Conservation (phyloP, 2,888 invertebrate species). For the Brachyptera putata region DNA sequence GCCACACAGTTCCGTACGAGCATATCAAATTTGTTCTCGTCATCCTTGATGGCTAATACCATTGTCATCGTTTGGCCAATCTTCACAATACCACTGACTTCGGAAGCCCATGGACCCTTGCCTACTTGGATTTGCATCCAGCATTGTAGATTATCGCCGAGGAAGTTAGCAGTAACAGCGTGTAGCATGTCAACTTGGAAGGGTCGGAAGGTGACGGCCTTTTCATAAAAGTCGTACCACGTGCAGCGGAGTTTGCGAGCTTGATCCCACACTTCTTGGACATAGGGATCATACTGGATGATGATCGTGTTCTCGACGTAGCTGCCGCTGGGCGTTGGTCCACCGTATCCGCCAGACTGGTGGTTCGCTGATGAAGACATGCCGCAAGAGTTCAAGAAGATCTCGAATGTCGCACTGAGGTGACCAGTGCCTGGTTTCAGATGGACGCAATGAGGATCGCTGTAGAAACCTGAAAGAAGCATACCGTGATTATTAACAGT, state of each 20-base stretch:
- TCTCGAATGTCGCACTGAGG: slow-evolving; percentile 87
- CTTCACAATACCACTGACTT: slow-evolving; percentile 92
- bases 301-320: slow-evolving; percentile 94
- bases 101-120: slow-evolving; percentile 95
- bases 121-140: slow-evolving; percentile 98
- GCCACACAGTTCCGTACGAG: slow-evolving; percentile 90
- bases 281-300: slow-evolving; percentile 91
- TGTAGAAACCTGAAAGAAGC: slow-evolving; percentile 65
- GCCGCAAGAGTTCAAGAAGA: slow-evolving; percentile 88
- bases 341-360: slow-evolving; percentile 76
- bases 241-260: slow-evolving; percentile 88
- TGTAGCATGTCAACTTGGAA: slow-evolving; percentile 91
- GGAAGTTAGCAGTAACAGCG: slow-evolving; percentile 91
- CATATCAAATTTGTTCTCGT: slow-evolving; percentile 95
- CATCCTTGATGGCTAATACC: slow-evolving; percentile 93
- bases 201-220: slow-evolving; percentile 89
- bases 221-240: slow-evolving; percentile 95
- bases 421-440: slow-evolving; percentile 88
- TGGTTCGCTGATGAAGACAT: slow-evolving; percentile 92
- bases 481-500: not conserved
- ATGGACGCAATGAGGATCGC: slow-evolving; percentile 87
- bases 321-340: slow-evolving; percentile 85
- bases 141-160: slow-evolving; percentile 91
- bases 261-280: slow-evolving; percentile 94
- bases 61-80: slow-evolving; percentile 96